phyloP scores from a whole-genome alignment of 2,797 vertebrate genomes.

The Labeo calbasu region DNA sequence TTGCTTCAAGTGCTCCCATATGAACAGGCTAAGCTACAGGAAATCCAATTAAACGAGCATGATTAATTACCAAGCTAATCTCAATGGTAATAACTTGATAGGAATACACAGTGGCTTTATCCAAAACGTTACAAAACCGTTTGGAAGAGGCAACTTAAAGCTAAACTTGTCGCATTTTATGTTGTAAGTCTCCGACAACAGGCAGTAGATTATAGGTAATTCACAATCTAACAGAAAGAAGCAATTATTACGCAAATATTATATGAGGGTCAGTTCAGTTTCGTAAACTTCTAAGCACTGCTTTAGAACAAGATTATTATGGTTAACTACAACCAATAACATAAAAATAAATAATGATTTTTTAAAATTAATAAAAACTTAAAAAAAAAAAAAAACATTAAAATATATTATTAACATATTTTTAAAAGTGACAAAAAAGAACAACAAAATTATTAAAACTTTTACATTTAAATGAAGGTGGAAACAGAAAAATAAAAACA shows the following conservation, averaged over 20 bases:
- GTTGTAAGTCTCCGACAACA: background rate
- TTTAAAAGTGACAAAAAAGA: too few relatives aligned
- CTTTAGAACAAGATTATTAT: background rate
- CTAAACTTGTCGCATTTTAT: background rate
- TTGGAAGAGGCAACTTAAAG: conserved; percentile 11
- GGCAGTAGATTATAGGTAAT: background rate
- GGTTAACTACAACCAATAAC: background rate
- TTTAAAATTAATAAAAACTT: too few relatives aligned
- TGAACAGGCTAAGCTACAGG: conserved; percentile 32
- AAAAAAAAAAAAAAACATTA: too few relatives aligned
- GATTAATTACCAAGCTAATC: conserved; percentile 38
- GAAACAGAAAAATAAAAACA: too few relatives aligned
- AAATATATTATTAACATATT: too few relatives aligned
- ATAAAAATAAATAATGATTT: background rate
- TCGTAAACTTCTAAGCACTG: background rate
- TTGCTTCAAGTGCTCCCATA: conserved; percentile 32
- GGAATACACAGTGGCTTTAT: conserved; percentile 31
- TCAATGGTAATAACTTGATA: conserved; percentile 34
- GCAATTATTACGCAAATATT: background rate
- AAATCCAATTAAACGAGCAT: conserved; percentile 28
- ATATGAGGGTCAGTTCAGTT: background rate
- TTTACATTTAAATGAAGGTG: too few relatives aligned
- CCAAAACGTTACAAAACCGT: conserved; percentile 14
- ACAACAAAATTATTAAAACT: too few relatives aligned
- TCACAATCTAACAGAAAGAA: background rate